Percentiles rank a stretch among this genome's conserved stretches.
Conservation (phyloP, 1,140 invertebrate genomes). For the Spodoptera frugiperda region DNA sequence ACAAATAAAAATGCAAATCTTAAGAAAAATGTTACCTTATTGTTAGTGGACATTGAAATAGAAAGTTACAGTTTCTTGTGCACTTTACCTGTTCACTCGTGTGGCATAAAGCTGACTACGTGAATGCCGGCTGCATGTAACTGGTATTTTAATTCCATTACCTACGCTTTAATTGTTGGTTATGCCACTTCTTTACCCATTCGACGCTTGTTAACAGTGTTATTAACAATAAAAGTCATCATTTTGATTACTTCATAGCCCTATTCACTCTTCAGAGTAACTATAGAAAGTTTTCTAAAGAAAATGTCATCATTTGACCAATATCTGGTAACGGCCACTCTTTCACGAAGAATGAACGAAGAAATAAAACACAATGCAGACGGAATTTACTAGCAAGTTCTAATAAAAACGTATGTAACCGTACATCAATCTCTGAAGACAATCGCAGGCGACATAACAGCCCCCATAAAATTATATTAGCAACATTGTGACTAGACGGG, state of each 20-base stretch:
- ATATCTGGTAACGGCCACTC: background rate
- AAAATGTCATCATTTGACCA: constrained; percentile 6
- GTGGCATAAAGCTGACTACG: background rate
- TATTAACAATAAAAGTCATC: too few species aligned
- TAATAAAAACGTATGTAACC: constrained; percentile 41
- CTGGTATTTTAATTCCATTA: too few species aligned
- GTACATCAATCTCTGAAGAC: constrained; percentile 41
- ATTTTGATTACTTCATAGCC: background rate
- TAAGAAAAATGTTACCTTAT: background rate
- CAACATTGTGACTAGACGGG: constrained; percentile 35
- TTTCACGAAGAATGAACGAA: background rate
- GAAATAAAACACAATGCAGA: constrained; percentile 23
- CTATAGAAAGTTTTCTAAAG: background rate
- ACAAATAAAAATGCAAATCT: constrained; percentile 25
- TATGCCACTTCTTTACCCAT: too few species aligned
- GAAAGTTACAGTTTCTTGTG: constrained; percentile 3
- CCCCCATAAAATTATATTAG: constrained; percentile 41
- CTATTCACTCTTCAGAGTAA: background rate
- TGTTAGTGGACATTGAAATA: constrained; percentile 17
- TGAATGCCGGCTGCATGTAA: too few species aligned
- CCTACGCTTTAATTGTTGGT: too few species aligned
- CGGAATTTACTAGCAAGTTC: constrained; percentile 14
- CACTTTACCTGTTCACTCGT: background rate
- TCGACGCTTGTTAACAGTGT: too few species aligned
- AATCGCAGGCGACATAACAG: constrained; percentile 38